These are phyloP conservation scores for Hololepta plana DNA, from an alignment of 2,888 invertebrate genomes.

Conservation along the genomic window DNA sequence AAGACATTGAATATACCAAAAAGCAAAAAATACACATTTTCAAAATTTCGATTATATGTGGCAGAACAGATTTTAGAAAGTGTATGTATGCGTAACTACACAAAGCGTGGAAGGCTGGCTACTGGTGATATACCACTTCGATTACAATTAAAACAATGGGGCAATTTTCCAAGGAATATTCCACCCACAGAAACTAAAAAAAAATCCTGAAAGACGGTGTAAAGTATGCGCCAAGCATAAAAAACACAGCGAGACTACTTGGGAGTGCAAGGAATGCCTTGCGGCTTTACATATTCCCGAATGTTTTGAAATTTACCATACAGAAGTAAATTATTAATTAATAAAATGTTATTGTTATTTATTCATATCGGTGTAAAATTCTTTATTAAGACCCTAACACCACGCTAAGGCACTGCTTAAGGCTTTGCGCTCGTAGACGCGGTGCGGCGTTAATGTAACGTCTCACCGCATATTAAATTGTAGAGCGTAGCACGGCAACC, in stretches of 20 bases:
- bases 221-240: constrained; percentile 9
- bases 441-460: too few relatives aligned
- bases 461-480: too few relatives aligned
- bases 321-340: constrained; percentile 7
- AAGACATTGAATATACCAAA: constrained; percentile 3
- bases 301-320: constrained; percentile 10
- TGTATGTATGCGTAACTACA: constrained; percentile 9
- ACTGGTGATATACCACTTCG: constrained; percentile 7
- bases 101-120: constrained; percentile 8
- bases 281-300: constrained; percentile 9
- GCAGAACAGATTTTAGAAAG: constrained; percentile 9
- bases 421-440: too few relatives aligned
- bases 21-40: constrained; percentile 8
- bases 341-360: background rate
- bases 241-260: constrained; percentile 9
- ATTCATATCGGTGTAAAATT: background rate
- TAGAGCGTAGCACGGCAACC: too few relatives aligned
- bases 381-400: too few relatives aligned
- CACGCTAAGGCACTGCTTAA: too few relatives aligned
- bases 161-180: constrained; percentile 11
- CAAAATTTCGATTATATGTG: constrained; percentile 9
- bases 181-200: constrained; percentile 7
- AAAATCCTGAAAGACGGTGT: constrained; percentile 6
- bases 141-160: constrained; percentile 10
- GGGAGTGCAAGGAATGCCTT: constrained; percentile 9